Evolutionary conservation across 2,113 vertebrate genomes (phyloP).

Genomic region (Cranoglanis bouderius): DNA sequence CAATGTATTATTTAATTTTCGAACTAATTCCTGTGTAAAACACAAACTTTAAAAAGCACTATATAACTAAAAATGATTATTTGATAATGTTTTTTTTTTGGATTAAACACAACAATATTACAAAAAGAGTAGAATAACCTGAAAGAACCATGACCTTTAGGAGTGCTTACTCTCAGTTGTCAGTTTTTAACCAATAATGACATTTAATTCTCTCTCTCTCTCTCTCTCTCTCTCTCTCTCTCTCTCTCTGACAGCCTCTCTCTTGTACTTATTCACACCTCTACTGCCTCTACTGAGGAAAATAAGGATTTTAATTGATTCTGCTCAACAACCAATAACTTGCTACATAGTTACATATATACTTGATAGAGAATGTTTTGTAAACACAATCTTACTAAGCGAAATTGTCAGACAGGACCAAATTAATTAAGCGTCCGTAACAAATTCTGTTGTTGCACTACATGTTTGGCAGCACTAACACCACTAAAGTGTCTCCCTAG

Average conservation of each 20-base stretch:
- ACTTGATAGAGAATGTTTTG: not conserved
- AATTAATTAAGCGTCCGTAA: constrained; percentile 12
- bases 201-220: not conserved
- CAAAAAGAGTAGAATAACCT: constrained; percentile 54
- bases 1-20: not conserved
- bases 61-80: not conserved
- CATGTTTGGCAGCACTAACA: constrained; percentile 16
- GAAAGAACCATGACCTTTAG: constrained; percentile 60
- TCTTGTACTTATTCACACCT: not conserved
- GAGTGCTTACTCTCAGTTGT: constrained; percentile 65
- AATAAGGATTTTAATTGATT: not conserved
- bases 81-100: not conserved
- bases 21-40: not conserved
- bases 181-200: constrained; percentile 15
- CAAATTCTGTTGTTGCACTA: constrained; percentile 16
- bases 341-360: no score
- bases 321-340: not conserved
- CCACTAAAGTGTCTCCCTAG: constrained; percentile 20
- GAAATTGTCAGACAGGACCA: constrained; percentile 20
- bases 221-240: not conserved
- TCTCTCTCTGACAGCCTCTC: not conserved
- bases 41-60: not conserved
- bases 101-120: not conserved
- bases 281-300: not conserved
- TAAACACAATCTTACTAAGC: not conserved